Evolutionary conservation across 2,113 vertebrate genomes (phyloP).

Genomic region (Salvelinus alpinus): DNA sequence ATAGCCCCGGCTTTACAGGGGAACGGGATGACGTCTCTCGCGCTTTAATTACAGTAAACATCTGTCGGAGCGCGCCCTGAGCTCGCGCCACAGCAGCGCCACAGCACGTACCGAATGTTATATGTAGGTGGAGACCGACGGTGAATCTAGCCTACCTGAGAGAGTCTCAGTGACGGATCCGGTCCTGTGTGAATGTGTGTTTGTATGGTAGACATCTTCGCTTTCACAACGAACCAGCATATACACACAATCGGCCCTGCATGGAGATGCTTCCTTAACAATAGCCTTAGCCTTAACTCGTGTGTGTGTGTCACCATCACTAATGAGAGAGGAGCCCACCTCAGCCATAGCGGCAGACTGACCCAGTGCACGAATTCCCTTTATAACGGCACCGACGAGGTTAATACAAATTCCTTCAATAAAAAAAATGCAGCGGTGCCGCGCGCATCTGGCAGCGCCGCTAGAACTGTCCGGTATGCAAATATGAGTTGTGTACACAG

Average conservation of each 20-base stretch:
- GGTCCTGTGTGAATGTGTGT: conserved; percentile 3
- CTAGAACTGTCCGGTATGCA: conserved; percentile 49
- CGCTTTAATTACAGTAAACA: conserved; percentile 22
- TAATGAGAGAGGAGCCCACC: conserved; percentile 18
- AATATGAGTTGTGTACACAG: conserved; percentile 55
- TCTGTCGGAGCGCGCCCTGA: conserved; percentile 14
- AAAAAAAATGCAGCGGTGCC: conserved; percentile 56
- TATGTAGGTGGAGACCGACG: neutral
- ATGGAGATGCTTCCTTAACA: no score
- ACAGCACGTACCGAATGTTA: conserved; percentile 3
- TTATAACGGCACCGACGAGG: conserved; percentile 58
- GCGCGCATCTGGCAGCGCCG: conserved; percentile 60
- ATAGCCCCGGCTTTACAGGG: conserved; percentile 30
- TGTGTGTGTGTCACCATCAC: conserved; percentile 31
- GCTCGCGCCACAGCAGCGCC: neutral
- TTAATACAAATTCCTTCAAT: conserved; percentile 57
- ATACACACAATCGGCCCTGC: no score
- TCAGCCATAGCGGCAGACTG: conserved; percentile 53
- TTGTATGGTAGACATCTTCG: conserved; percentile 4
- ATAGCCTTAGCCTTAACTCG: neutral
- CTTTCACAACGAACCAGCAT: no score
- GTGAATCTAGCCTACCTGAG: neutral
- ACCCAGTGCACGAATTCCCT: conserved; percentile 50
- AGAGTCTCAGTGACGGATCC: neutral
- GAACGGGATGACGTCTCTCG: conserved; percentile 16